A percentile compares a stretch with the other conserved stretches of the same genome.
These are phyloP conservation scores for Drosophila nannoptera DNA, from an alignment of 1,140 invertebrate genomes.

Conservation along the genomic window DNA sequence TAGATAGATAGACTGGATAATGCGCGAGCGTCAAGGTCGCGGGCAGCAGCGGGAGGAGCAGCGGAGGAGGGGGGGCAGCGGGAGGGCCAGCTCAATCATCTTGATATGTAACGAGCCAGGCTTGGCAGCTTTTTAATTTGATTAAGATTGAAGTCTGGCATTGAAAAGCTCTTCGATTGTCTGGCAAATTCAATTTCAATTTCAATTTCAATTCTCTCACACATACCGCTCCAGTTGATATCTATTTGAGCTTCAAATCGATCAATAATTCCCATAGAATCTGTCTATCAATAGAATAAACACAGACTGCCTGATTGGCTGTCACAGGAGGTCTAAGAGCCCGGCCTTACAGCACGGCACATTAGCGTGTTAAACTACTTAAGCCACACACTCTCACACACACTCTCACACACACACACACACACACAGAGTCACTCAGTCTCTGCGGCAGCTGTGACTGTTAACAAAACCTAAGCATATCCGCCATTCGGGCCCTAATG, in stretches of 20 bases:
- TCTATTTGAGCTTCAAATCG: too few relatives aligned
- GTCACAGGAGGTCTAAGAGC: constrained; percentile 19
- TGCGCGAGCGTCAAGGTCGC: constrained; percentile 54
- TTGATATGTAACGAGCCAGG: not conserved
- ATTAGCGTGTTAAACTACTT: constrained; percentile 73
- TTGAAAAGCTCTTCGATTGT: not conserved
- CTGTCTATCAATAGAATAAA: too few relatives aligned
- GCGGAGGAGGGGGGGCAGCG: not conserved
- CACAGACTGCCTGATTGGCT: too few relatives aligned
- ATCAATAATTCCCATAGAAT: too few relatives aligned
- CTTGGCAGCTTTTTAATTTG: constrained; percentile 11
- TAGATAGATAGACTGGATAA: constrained; percentile 65
- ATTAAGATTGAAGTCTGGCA: not conserved
- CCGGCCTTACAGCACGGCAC: constrained; percentile 39
- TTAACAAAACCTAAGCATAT: not conserved
- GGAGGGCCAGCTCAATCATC: constrained; percentile 15
- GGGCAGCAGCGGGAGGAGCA: not conserved
- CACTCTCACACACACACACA: not conserved
- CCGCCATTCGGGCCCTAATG: constrained; percentile 12
- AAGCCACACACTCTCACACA: constrained; percentile 46
- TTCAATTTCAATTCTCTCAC: too few relatives aligned
- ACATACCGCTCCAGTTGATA: too few relatives aligned
- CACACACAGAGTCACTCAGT: too few relatives aligned
- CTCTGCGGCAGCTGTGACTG: too few relatives aligned
- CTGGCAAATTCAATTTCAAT: not conserved